phyloP scores from a whole-genome alignment of 2,888 invertebrate species.

The Trichopria drosophilae region DNA sequence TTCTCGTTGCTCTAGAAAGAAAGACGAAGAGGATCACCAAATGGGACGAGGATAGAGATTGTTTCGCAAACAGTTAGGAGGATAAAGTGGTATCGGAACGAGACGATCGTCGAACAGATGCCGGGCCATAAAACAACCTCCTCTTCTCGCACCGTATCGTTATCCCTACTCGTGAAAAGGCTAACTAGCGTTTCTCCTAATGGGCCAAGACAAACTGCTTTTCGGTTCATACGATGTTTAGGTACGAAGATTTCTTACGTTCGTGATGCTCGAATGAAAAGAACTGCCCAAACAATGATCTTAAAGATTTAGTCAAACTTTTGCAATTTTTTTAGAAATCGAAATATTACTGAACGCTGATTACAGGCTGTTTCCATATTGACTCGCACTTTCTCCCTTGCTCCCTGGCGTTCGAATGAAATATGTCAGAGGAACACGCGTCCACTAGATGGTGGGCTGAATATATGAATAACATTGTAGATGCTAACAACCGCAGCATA shows the following conservation, averaged over 20 bases:
- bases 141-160: slow-evolving; percentile 42
- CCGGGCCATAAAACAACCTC: slow-evolving; percentile 57
- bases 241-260: too few species aligned
- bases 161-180: slow-evolving; percentile 43
- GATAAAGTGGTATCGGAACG: slow-evolving; percentile 60
- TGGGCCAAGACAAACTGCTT: slow-evolving; percentile 59
- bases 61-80: slow-evolving; percentile 59
- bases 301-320: too few species aligned
- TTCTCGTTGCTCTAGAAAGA: slow-evolving; percentile 24
- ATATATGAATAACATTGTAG: slow-evolving; percentile 57
- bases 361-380: slow-evolving; percentile 23
- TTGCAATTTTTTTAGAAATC: too few species aligned
- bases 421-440: slow-evolving; percentile 42
- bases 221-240: slow-evolving; percentile 48
- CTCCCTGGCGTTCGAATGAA: slow-evolving; percentile 37
- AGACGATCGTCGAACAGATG: slow-evolving; percentile 60
- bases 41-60: slow-evolving; percentile 44
- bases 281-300: too few species aligned
- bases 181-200: slow-evolving; percentile 58
- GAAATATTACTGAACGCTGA: too few species aligned
- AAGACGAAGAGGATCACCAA: slow-evolving; percentile 17
- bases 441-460: slow-evolving; percentile 43
- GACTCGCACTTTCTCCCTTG: slow-evolving; percentile 22
- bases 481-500: slow-evolving; percentile 54
- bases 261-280: too few species aligned